phyloP scores from a whole-genome alignment of 2,797 vertebrate genomes.

The Steatocranus sp. region DNA sequence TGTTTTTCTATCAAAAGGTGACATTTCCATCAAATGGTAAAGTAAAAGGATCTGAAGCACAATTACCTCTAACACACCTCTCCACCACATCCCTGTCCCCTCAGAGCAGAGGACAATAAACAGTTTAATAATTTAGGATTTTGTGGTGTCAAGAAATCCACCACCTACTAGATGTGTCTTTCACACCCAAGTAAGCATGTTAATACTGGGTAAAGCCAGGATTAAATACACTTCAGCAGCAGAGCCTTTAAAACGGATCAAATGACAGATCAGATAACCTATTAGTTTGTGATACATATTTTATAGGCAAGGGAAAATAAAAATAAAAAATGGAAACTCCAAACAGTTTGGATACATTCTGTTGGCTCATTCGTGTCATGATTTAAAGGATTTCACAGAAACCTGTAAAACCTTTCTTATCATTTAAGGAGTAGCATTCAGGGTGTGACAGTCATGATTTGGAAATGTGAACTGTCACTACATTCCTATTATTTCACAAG shows the following conservation, averaged over 20 bases:
- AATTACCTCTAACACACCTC: not conserved
- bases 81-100: not conserved
- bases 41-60: not conserved
- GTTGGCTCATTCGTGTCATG: not conserved
- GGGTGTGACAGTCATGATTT: slow-evolving; percentile 14
- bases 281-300: not conserved
- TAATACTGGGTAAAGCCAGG: not conserved
- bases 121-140: slow-evolving; percentile 63
- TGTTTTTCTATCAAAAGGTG: not conserved
- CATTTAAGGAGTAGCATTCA: not conserved
- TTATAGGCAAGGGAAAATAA: not conserved
- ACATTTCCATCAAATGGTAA: not conserved
- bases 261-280: not conserved
- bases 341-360: not conserved
- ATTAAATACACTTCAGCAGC: slow-evolving; percentile 11
- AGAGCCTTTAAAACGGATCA: not conserved
- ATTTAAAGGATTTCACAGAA: not conserved
- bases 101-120: slow-evolving; percentile 1
- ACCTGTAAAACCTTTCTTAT: not conserved
- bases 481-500: slow-evolving; percentile 25
- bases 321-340: not conserved
- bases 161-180: slow-evolving; percentile 12
- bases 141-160: slow-evolving; percentile 21
- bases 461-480: slow-evolving; percentile 36
- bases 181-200: slow-evolving; percentile 7